Evolutionary conservation across 1,140 invertebrate species (phyloP).

Genomic region (Harpegnathos saltator): DNA sequence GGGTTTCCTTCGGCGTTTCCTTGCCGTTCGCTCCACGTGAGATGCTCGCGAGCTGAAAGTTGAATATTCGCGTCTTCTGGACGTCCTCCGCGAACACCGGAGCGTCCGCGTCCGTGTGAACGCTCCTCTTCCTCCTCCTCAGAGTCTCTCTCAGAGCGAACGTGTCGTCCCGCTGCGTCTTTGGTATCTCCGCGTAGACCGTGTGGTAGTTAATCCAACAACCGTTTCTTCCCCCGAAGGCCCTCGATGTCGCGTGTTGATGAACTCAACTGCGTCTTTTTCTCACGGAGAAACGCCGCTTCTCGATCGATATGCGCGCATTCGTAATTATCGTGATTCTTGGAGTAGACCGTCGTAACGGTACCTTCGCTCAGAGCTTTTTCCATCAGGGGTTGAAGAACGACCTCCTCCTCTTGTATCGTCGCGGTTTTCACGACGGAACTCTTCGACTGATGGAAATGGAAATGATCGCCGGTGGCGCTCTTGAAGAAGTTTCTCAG

Average conservation of each 20-base stretch:
- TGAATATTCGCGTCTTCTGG: conserved; percentile 20
- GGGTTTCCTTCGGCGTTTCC: neutral
- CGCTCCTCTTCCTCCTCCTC: conserved; percentile 69
- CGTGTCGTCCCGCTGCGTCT: conserved; percentile 70
- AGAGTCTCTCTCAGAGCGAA: too few relatives aligned
- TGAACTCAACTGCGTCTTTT: conserved; percentile 77
- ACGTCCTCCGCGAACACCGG: conserved; percentile 12
- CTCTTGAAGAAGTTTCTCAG: conserved; percentile 86
- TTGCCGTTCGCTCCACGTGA: too few relatives aligned
- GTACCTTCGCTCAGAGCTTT: conserved; percentile 82
- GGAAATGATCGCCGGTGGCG: too few relatives aligned
- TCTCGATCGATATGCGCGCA: conserved; percentile 14
- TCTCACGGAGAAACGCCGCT: conserved; percentile 59
- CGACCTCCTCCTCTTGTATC: conserved; percentile 76
- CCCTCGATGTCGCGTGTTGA: conserved; percentile 79
- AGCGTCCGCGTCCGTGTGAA: conserved; percentile 18
- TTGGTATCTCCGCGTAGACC: conserved; percentile 75
- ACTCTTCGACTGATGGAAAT: conserved; percentile 56
- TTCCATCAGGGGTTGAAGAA: conserved; percentile 76
- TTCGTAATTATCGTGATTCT: conserved; percentile 13
- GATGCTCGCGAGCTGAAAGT: neutral
- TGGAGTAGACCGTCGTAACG: neutral
- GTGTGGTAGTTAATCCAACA: conserved; percentile 79
- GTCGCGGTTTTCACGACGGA: conserved; percentile 69
- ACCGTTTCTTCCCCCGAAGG: conserved; percentile 78